phyloP scores from a whole-genome alignment of 2,888 invertebrate species.

The Yponomeuta sedellus region DNA sequence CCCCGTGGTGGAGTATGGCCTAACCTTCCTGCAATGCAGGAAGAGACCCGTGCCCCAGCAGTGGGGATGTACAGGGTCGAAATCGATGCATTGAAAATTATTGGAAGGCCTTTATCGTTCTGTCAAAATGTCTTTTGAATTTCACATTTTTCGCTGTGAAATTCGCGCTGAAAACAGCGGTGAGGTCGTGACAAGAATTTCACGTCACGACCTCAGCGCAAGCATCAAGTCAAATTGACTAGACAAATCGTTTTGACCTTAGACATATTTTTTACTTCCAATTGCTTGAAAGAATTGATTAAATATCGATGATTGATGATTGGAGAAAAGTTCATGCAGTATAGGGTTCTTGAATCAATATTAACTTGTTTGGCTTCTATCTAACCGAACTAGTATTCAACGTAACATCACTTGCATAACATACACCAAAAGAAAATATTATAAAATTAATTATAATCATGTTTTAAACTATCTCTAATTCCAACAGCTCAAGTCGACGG shows the following conservation, averaged over 20 bases:
- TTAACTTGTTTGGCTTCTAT: too few relatives aligned
- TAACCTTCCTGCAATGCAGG: too few relatives aligned
- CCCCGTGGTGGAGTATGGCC: too few relatives aligned
- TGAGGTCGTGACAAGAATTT: too few relatives aligned
- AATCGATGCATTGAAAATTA: neutral
- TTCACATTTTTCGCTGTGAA: too few relatives aligned
- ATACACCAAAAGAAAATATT: neutral
- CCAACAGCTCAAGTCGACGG: too few relatives aligned
- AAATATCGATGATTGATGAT: neutral
- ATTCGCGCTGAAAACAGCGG: too few relatives aligned
- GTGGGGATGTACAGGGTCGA: too few relatives aligned
- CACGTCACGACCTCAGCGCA: neutral
- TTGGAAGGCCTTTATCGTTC: neutral
- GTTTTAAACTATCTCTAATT: too few relatives aligned
- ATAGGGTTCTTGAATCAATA: too few relatives aligned
- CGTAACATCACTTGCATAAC: neutral
- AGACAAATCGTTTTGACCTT: conserved; percentile 11
- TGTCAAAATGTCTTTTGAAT: conserved; percentile 1
- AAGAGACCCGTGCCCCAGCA: too few relatives aligned
- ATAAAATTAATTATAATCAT: neutral
- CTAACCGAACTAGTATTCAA: too few relatives aligned
- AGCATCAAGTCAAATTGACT: conserved; percentile 1
- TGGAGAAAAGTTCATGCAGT: neutral
- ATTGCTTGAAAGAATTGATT: neutral
- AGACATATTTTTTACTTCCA: conserved; percentile 1